Conservation (phyloP, 2,888 invertebrate genomes). For the Encarsia formosa region DNA sequence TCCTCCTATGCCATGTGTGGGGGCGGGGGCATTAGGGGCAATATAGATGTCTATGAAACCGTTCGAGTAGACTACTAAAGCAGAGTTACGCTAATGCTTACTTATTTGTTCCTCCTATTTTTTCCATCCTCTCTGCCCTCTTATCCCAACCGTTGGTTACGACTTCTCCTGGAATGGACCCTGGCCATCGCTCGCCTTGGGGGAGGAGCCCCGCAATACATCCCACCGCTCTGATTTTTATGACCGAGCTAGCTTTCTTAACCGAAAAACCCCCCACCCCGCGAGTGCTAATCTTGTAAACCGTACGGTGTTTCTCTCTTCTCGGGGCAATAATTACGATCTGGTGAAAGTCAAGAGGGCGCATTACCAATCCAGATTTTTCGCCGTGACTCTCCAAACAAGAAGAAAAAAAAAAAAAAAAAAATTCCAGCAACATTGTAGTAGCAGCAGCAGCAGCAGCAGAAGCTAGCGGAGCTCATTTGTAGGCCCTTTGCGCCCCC, state of each 20-base stretch:
- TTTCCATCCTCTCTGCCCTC: slow-evolving; percentile 14
- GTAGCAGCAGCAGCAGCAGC: neutral
- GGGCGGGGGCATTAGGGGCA: slow-evolving; percentile 16
- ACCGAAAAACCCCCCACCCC: no score
- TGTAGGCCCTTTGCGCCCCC: slow-evolving; percentile 48
- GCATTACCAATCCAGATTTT: no score
- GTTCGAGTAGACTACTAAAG: slow-evolving; percentile 37
- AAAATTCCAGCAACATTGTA: slow-evolving; percentile 9
- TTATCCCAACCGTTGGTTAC: slow-evolving; percentile 41
- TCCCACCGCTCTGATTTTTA: no score
- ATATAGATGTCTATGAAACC: slow-evolving; percentile 25
- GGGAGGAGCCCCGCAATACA: no score
- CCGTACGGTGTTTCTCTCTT: no score
- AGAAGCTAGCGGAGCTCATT: slow-evolving; percentile 41
- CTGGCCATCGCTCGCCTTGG: no score
- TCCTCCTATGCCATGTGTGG: neutral
- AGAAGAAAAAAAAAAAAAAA: no score
- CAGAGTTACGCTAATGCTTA: slow-evolving; percentile 47
- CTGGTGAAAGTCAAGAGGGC: no score
- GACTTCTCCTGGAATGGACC: slow-evolving; percentile 38
- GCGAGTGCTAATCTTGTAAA: no score
- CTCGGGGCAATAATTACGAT: no score
- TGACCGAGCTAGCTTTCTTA: no score
- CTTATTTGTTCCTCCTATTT: slow-evolving; percentile 39
- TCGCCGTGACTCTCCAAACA: no score